Percentiles rank a stretch among this genome's conserved stretches.
These are phyloP conservation scores for Poeciliopsis gracilis DNA, from an alignment of 2,797 vertebrate species.

Conservation along the genomic window DNA sequence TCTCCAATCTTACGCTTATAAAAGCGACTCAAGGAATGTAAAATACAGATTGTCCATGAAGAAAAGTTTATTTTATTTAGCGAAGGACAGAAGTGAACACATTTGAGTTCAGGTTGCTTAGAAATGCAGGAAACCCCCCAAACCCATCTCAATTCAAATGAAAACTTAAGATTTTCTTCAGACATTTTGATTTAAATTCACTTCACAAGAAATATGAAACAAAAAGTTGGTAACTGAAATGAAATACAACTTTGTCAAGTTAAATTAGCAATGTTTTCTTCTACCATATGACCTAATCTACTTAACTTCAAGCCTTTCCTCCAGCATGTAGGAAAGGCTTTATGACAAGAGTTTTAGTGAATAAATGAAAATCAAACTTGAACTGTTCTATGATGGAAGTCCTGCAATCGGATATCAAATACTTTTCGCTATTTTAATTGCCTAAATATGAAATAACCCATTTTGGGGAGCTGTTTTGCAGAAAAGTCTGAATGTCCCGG, in stretches of 20 bases:
- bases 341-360: neutral
- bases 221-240: neutral
- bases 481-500: neutral
- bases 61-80: neutral
- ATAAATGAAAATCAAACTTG: neutral
- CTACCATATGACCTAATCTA: neutral
- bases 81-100: neutral
- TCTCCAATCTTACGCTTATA: slow-evolving; percentile 41
- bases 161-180: neutral
- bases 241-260: neutral
- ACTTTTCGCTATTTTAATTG: neutral
- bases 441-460: neutral
- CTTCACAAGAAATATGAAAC: neutral
- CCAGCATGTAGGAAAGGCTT: neutral
- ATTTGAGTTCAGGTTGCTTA: neutral
- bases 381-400: neutral
- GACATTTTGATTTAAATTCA: neutral
- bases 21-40: slow-evolving; percentile 15
- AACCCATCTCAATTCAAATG: neutral
- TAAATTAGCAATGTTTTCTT: neutral
- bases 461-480: neutral
- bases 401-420: neutral
- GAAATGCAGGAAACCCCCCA: neutral
- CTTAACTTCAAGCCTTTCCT: neutral
- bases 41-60: neutral